A percentile compares a stretch with the other conserved stretches of the same genome.
These are phyloP conservation scores for Phrynocephalus vlangalii DNA, from an alignment of 2,797 vertebrate genomes.

Conservation along the genomic window DNA sequence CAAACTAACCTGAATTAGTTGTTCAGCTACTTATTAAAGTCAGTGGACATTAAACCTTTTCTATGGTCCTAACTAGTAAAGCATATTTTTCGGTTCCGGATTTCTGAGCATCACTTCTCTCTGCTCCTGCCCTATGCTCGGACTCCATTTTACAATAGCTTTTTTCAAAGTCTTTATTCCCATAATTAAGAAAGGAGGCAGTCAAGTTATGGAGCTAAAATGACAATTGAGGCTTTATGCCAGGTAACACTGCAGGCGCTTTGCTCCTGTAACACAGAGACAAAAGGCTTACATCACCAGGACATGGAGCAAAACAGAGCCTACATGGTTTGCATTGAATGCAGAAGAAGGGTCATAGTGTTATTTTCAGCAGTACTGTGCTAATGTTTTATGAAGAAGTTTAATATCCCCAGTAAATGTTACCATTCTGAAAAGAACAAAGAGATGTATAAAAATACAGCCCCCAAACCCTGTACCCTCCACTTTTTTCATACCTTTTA, in stretches of 20 bases:
- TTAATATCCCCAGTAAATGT: neutral
- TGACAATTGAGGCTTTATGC: neutral
- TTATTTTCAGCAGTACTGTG: neutral
- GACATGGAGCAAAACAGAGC: slow-evolving; percentile 10
- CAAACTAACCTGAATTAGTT: neutral
- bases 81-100: slow-evolving; percentile 12
- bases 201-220: neutral
- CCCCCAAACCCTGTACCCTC: neutral
- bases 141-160: neutral
- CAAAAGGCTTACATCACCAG: slow-evolving; percentile 26
- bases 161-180: neutral
- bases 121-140: slow-evolving; percentile 31
- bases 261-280: slow-evolving; percentile 37
- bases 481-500: neutral
- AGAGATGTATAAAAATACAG: neutral
- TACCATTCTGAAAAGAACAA: neutral
- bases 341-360: neutral
- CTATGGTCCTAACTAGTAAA: slow-evolving; percentile 35
- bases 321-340: slow-evolving; percentile 14
- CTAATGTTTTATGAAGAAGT: neutral
- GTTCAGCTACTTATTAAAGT: neutral
- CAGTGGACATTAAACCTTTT: neutral
- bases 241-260: slow-evolving; percentile 1
- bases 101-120: slow-evolving; percentile 31
- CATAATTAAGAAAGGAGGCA: neutral